phyloP scores from a whole-genome alignment of 2,888 invertebrate species.

The Cataglyphis livida region DNA sequence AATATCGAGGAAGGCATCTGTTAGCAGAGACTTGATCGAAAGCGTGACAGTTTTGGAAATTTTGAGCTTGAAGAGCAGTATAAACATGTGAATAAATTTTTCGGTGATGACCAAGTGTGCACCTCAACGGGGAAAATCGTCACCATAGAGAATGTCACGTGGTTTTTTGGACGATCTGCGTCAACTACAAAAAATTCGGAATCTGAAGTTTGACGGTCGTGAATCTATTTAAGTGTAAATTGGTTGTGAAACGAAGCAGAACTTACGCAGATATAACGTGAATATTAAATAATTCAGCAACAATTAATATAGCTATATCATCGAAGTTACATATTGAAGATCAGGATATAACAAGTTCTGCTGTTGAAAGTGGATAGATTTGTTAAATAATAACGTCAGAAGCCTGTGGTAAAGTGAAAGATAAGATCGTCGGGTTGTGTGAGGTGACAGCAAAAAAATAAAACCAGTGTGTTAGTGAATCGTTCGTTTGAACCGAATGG shows the following conservation, averaged over 20 bases:
- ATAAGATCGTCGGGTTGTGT: conserved; percentile 13
- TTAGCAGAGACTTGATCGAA: conserved; percentile 10
- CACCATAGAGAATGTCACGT: conserved; percentile 25
- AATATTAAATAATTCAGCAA: background rate
- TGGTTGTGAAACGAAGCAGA: background rate
- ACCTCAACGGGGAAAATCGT: conserved; percentile 5
- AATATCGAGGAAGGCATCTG: conserved; percentile 41
- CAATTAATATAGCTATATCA: background rate
- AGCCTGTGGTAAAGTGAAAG: conserved; percentile 36
- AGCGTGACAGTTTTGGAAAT: conserved; percentile 15
- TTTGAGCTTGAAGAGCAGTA: background rate
- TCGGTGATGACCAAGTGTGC: background rate
- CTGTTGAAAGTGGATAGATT: conserved; percentile 11
- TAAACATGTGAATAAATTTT: conserved; percentile 1
- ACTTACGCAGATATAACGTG: conserved; percentile 4
- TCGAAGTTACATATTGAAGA: background rate
- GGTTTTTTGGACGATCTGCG: background rate
- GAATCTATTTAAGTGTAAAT: background rate
- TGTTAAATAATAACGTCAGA: background rate
- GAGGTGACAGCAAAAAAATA: conserved; percentile 25
- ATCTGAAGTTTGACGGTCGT: background rate
- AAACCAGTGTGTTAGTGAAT: conserved; percentile 31
- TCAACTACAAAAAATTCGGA: background rate
- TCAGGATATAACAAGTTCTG: conserved; percentile 13
- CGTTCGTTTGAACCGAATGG: background rate